Conservation (phyloP, 2,113 vertebrate species). For the Cinclus cinclus region DNA sequence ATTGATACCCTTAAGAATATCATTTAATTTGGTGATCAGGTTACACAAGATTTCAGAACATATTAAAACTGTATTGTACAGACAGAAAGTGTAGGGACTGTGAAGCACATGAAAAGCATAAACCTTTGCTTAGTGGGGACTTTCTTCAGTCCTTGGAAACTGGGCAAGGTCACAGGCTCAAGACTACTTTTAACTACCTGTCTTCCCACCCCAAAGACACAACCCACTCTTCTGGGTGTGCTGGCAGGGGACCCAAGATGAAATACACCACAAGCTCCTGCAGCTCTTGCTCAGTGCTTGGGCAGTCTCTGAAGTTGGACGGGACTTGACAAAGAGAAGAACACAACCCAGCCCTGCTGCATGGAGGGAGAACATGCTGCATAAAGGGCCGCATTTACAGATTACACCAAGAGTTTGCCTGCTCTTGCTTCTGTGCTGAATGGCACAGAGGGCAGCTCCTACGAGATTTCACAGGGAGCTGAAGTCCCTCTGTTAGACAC, state of each 20-base stretch:
- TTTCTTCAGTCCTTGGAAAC: not conserved
- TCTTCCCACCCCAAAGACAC: not conserved
- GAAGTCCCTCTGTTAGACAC: not conserved
- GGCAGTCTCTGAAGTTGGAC: not conserved
- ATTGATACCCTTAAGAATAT: constrained; percentile 27
- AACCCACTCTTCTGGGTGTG: not conserved
- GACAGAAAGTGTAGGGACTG: not conserved
- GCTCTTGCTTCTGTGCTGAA: not conserved
- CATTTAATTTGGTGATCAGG: not conserved
- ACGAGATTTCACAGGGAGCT: not conserved
- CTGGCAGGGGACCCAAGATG: not conserved
- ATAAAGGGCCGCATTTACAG: not conserved
- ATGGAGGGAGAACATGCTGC: accelerated
- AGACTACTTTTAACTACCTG: not conserved
- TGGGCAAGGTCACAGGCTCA: not conserved
- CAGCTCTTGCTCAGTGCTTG: not conserved
- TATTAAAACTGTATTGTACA: not conserved
- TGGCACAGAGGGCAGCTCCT: accelerated
- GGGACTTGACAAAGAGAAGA: not conserved
- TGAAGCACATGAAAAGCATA: not conserved
- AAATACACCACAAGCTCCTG: not conserved
- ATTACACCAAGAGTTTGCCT: not conserved
- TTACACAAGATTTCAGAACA: not conserved
- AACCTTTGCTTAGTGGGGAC: not conserved
- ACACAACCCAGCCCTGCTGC: not conserved